These are phyloP conservation scores for Eudemis profundana DNA, from an alignment of 2,888 invertebrate species.

Conservation along the genomic window DNA sequence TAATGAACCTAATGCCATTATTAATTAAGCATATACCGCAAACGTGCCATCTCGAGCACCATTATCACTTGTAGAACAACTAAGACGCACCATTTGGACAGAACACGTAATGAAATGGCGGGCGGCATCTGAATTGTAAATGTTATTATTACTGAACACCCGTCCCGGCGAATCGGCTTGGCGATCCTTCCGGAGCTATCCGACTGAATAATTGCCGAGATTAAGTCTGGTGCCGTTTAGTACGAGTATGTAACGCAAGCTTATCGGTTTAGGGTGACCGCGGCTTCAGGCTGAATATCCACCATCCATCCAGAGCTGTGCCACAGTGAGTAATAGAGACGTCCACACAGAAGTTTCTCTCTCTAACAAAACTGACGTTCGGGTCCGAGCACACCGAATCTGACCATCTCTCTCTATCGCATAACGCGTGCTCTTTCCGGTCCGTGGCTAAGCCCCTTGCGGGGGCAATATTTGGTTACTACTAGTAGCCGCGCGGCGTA, in stretches of 20 bases:
- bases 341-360: no score
- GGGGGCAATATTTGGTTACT: no score
- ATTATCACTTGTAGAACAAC: not conserved
- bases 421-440: no score
- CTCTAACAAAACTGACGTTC: no score
- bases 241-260: conserved; percentile 20
- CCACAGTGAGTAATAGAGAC: no score
- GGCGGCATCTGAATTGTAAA: conserved; percentile 28
- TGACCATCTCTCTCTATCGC: no score
- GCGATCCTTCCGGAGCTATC: conserved; percentile 16
- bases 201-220: conserved; percentile 30
- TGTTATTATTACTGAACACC: conserved; percentile 30
- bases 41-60: not conserved
- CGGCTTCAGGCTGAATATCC: no score
- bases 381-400: no score
- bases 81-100: conserved; percentile 1
- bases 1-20: no score
- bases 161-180: conserved; percentile 19
- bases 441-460: no score
- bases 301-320: no score
- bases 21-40: not conserved
- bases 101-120: conserved; percentile 11
- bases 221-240: conserved; percentile 11
- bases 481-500: no score
- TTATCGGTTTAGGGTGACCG: not conserved